A percentile compares a stretch with the other conserved stretches of the same genome.
Conservation (phyloP, 2,113 vertebrate species). For the Scolopax mira region DNA sequence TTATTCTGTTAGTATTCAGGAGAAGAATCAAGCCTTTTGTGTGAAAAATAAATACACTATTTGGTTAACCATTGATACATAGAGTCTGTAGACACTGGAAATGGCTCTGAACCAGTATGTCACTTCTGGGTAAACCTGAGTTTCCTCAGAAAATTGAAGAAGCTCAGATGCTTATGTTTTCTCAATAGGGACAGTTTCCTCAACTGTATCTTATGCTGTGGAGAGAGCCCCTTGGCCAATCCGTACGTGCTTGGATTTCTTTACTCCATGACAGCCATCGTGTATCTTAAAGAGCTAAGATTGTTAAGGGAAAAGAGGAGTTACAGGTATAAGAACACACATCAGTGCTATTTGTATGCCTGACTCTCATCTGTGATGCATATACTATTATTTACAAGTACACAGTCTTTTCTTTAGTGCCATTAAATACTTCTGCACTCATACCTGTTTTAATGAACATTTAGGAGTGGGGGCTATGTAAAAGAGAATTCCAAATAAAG, state of each 20-base stretch:
- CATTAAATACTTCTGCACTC: not conserved
- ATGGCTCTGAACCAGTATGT: not conserved
- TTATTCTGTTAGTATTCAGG: not conserved
- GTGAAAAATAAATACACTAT: not conserved
- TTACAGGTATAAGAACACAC: not conserved
- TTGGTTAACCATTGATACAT: not conserved
- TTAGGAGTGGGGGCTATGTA: not conserved
- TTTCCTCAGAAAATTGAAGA: not conserved
- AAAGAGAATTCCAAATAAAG: not conserved
- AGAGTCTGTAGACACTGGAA: not conserved
- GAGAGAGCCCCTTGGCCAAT: not conserved
- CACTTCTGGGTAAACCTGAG: not conserved
- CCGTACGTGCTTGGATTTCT: not conserved
- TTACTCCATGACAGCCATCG: not conserved
- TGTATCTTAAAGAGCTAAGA: not conserved
- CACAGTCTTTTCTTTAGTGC: not conserved
- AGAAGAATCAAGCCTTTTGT: not conserved
- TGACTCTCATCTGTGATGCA: not conserved
- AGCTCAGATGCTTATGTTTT: not conserved
- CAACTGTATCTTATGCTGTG: not conserved
- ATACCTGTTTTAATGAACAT: rapidly evolving
- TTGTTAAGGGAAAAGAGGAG: not conserved
- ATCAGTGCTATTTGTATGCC: not conserved
- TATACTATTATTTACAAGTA: not conserved
- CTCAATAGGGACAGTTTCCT: not conserved